Evolutionary conservation across 2,797 vertebrate genomes (phyloP), one percentile per base, ranked within the genome.

Genomic region (Scyliorhinus canicula): DNA sequence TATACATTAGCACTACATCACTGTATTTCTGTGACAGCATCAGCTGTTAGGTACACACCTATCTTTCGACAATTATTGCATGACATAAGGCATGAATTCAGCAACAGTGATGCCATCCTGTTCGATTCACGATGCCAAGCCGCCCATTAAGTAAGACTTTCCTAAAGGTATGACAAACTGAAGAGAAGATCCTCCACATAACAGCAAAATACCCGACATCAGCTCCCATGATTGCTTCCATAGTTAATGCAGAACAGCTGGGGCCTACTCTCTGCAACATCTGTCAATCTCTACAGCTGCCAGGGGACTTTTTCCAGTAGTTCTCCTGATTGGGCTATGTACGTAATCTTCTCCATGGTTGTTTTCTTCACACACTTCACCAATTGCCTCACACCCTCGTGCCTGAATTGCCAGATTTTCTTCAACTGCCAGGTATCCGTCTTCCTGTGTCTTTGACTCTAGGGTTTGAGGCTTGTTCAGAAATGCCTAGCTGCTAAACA

Each of bases 181-280:
- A 91, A 47, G 44, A 21, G 44, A 47, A 65, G n/a, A 44, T 65
- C 57, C 21, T 44, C 19, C 9, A 8, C 44, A 26, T 11, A 91
- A 40, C 40, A 60, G 24, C n/a, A 91, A 63, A 63, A 40, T 63
- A 40, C 55, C 86, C 57, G 7, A 63, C 40, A 26, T 44, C 8
- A 65, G n/a, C n/a, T 40, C 88, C 44, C n/a, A 50, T 63, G n/a
- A 9, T 24, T 91, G 35, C 9, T 40, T 63, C 40, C 8, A 65
- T 26, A 65, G 88, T 65, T 60, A 90, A n/a, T 19, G 35, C 86
- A 65, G 88, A 91, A 91, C 88, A 91, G 60, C 88, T 91, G 88
- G 7, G 60, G 21, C n/a, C 88, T 11, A 91, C 26, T 28, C 57
- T 44, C 57, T 8, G 31, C 40, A 65, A 65, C 88, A 63, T 91